Percentiles rank a stretch among this genome's conserved stretches.
Evolutionary conservation across 2,113 vertebrate genomes (phyloP).

Genomic region (Hippotragus niger): DNA sequence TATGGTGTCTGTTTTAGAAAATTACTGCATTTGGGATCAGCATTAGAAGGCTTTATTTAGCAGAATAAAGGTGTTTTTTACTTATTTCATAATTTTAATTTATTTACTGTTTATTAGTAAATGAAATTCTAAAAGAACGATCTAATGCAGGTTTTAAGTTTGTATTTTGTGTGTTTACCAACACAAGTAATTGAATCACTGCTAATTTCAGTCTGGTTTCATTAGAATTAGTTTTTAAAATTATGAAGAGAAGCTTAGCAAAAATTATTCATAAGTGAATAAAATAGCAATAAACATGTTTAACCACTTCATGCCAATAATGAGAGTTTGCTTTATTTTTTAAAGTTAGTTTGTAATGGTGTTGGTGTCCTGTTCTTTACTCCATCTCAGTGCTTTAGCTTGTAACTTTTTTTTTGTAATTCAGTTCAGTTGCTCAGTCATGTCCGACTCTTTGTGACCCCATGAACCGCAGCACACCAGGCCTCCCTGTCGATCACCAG

Average conservation of each 20-base stretch:
- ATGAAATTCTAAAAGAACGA: not conserved
- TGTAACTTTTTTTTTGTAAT: not conserved
- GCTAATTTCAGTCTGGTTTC: not conserved
- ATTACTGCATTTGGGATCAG: not conserved
- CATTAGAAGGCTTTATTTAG: not conserved
- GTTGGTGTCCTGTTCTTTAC: not conserved
- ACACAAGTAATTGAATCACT: not conserved
- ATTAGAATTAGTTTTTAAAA: not conserved
- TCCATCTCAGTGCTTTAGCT: not conserved
- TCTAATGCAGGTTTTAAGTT: constrained; percentile 9
- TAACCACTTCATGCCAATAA: not conserved
- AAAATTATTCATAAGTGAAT: not conserved
- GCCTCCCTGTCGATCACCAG: not conserved
- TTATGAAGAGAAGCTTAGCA: not conserved
- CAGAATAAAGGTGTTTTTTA: constrained; percentile 5
- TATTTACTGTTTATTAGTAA: not conserved
- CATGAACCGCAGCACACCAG: not conserved
- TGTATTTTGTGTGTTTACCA: not conserved
- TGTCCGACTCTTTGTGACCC: not conserved
- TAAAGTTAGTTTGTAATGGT: not conserved
- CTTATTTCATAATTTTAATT: constrained; percentile 26
- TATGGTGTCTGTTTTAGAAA: not conserved
- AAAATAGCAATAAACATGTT: not conserved
- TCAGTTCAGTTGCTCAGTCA: not conserved
- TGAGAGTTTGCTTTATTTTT: constrained; percentile 1